Evolutionary conservation across 1,140 invertebrate genomes (phyloP), one percentile per base, ranked within the genome.

Genomic region (Oryctes rhinoceros): DNA sequence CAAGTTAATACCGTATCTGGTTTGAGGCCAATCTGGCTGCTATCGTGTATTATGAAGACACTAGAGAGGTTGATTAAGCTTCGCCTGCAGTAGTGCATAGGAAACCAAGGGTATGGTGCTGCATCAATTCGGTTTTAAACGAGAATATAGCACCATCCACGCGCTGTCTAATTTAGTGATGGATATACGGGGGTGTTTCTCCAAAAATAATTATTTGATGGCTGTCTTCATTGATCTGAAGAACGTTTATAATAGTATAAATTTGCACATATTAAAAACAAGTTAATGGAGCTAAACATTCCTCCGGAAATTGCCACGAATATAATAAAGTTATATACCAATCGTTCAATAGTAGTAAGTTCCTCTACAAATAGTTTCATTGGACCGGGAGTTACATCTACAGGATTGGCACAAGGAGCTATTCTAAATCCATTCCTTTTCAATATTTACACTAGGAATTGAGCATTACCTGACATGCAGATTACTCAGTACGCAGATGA

Each of bases 1-100:
- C 3, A 59, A 15, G 53, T 20, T 11, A 4, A 15, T 3, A 59
- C 53, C 3, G 18, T n/a, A 80, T 35, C 74, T 59, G 74, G 37
- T 11, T 80, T 76, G 39, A 0, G 79, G 18, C 79, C 79, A 9
- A 80, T 80, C 11, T 76, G 35, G 3, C 47, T 80, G 1, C 13
- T 71, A 18, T 80, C 79, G 9, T 78, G 79, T 24, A 80, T 80
- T 4, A 13, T 77, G 71, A 80, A 77, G 76, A 80, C 79, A n/a
- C 30, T 77, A 6, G 79, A 78, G 62, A 48, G 79, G 35, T 48
- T 80, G 48, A 53, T 80, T 10, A 80, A 77, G 39, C 35, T 59
- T 44, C 74, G 79, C 24, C 20, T 80, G 35, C 74, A 80, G 53
- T 71, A 30, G 35, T 80, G 79, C 74, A 6, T 80, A 53, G 79